These are phyloP conservation scores for Anseranas semipalmata DNA, from an alignment of 2,113 vertebrate species.

Conservation along the genomic window DNA sequence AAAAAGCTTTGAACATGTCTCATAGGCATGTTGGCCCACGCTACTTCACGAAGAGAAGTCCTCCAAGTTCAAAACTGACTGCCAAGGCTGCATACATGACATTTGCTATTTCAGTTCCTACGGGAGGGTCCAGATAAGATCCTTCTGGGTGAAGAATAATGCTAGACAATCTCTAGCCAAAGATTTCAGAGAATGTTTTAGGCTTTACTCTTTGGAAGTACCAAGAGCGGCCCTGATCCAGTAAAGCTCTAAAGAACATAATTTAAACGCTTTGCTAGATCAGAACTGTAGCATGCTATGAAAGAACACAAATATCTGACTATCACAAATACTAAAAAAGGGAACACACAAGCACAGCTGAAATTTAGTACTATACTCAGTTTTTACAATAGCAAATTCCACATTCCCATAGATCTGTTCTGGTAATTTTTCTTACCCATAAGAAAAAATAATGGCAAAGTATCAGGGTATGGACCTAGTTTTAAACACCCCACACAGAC, in stretches of 20 bases:
- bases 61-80: conserved; percentile 59
- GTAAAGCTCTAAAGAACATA: conserved; percentile 30
- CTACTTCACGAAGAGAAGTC: conserved; percentile 11
- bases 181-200: conserved; percentile 41
- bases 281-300: conserved; percentile 6
- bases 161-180: conserved; percentile 36
- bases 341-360: background rate
- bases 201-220: conserved; percentile 50
- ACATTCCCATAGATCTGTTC: background rate
- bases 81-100: conserved; percentile 55
- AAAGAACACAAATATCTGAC: conserved; percentile 23
- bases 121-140: conserved; percentile 51
- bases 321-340: background rate
- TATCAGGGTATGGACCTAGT: background rate
- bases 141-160: conserved; percentile 43
- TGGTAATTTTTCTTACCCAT: background rate
- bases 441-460: background rate
- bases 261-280: background rate
- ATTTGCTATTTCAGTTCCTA: conserved; percentile 61
- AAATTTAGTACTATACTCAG: background rate
- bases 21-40: conserved; percentile 14
- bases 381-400: background rate
- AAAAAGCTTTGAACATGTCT: conserved; percentile 44
- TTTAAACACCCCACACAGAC: background rate
- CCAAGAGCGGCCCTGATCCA: conserved; percentile 56